A percentile compares a stretch with the other conserved stretches of the same genome.
phyloP scores from a whole-genome alignment of 2,888 invertebrate genomes.

The Clunio marinus region DNA sequence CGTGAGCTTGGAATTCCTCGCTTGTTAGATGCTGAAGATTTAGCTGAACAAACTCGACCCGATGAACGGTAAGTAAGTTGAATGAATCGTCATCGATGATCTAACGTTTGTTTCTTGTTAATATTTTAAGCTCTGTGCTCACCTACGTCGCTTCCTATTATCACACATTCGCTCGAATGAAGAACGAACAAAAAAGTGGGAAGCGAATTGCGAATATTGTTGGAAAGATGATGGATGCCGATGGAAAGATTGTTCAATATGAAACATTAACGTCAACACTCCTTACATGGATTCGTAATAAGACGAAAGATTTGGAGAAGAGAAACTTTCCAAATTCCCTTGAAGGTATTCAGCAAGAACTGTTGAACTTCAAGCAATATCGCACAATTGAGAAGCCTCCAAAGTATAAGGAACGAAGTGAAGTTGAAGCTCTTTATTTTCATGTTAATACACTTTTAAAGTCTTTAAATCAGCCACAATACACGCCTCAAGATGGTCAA shows the following conservation, averaged over 20 bases:
- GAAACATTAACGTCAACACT: constrained; percentile 77
- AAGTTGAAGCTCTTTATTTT: constrained; percentile 94
- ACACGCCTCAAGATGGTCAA: constrained; percentile 82
- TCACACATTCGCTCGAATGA: constrained; percentile 98
- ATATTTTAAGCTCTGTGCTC: constrained; percentile 84
- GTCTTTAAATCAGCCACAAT: constrained; percentile 84
- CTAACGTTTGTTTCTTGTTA: no score
- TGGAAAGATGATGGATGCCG: constrained; percentile 92
- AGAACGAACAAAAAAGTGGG: constrained; percentile 96
- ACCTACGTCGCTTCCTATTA: constrained; percentile 99
- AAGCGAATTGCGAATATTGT: constrained; percentile 96
- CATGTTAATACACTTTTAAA: constrained; percentile 94
- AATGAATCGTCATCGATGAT: not conserved
- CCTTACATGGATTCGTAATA: constrained; percentile 88
- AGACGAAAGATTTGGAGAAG: constrained; percentile 76
- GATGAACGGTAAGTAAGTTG: constrained; percentile 66
- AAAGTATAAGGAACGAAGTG: constrained; percentile 95
- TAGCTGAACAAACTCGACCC: constrained; percentile 83
- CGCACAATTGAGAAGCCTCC: constrained; percentile 97
- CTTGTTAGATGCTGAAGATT: constrained; percentile 91
- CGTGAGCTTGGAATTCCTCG: constrained; percentile 85
- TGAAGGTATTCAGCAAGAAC: constrained; percentile 88
- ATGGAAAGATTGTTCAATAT: constrained; percentile 86
- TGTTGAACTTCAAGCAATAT: constrained; percentile 90
- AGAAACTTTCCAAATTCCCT: constrained; percentile 89